Conservation (phyloP, 2,888 invertebrate species). For the Phalera bucephala region DNA sequence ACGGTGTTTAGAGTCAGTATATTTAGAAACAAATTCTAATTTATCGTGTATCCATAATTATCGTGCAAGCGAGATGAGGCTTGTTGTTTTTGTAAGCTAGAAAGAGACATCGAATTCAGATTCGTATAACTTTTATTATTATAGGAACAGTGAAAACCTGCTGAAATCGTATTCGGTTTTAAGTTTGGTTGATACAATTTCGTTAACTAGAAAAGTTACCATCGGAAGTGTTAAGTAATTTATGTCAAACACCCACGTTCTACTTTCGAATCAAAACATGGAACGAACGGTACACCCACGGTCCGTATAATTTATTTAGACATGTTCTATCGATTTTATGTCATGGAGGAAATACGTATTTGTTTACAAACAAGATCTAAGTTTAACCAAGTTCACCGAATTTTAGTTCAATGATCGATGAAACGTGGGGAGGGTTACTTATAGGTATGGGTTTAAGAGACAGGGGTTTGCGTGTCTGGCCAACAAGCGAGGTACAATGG, state of each 20-base stretch:
- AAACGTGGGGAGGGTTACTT: slow-evolving; percentile 39
- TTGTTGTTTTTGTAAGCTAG: not conserved
- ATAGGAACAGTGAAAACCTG: not conserved
- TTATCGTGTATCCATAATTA: not conserved
- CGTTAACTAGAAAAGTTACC: slow-evolving; percentile 1
- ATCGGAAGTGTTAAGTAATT: slow-evolving; percentile 17
- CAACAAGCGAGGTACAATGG: slow-evolving; percentile 59
- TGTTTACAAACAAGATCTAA: slow-evolving; percentile 34
- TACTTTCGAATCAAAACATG: slow-evolving; percentile 21
- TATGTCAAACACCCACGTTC: slow-evolving; percentile 16
- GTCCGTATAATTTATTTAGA: slow-evolving; percentile 16
- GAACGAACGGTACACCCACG: slow-evolving; percentile 21
- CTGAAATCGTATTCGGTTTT: no score
- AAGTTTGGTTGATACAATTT: no score
- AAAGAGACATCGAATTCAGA: not conserved
- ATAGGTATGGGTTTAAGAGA: slow-evolving; percentile 48
- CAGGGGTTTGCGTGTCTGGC: slow-evolving; percentile 72
- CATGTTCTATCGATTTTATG: slow-evolving; percentile 16
- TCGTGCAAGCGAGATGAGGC: not conserved
- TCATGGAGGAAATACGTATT: slow-evolving; percentile 11
- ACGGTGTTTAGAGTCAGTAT: not conserved
- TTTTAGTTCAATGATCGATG: slow-evolving; percentile 32
- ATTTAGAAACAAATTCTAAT: not conserved
- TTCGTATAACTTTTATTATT: no score
- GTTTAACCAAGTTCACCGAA: slow-evolving; percentile 26